Conservation (phyloP, 1,140 invertebrate species). For the Eriosoma lanigerum region DNA sequence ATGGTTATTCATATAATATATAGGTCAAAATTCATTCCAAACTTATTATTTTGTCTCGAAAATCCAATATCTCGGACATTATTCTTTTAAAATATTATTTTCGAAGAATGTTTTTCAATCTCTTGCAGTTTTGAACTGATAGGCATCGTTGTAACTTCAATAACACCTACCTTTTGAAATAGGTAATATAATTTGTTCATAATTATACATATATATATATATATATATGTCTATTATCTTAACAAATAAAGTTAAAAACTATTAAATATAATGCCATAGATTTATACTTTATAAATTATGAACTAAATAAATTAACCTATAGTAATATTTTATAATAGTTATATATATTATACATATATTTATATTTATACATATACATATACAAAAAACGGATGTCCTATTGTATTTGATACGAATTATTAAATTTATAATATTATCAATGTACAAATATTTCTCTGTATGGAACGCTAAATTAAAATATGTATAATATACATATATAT, state of each 20-base stretch:
- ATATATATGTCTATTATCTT: not conserved
- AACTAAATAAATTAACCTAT: not conserved
- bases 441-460: constrained; percentile 13
- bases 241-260: constrained; percentile 3
- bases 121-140: too few species aligned
- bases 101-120: too few species aligned
- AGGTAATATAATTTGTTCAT: not conserved
- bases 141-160: not conserved
- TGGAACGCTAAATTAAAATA: not conserved
- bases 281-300: not conserved
- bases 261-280: constrained; percentile 21
- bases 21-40: too few species aligned
- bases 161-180: constrained; percentile 37
- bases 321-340: constrained; percentile 6
- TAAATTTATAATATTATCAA: not conserved
- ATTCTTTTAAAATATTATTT: too few species aligned
- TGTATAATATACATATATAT: not conserved
- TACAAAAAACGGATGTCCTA: not conserved
- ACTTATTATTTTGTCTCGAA: too few species aligned
- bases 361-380: not conserved
- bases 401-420: too few species aligned
- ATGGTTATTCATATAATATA: too few species aligned
- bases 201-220: too few species aligned
- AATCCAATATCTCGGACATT: too few species aligned
- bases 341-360: constrained; percentile 21